Conservation (phyloP, 2,888 invertebrate species). For the Leptinotarsa rubiginosa region DNA sequence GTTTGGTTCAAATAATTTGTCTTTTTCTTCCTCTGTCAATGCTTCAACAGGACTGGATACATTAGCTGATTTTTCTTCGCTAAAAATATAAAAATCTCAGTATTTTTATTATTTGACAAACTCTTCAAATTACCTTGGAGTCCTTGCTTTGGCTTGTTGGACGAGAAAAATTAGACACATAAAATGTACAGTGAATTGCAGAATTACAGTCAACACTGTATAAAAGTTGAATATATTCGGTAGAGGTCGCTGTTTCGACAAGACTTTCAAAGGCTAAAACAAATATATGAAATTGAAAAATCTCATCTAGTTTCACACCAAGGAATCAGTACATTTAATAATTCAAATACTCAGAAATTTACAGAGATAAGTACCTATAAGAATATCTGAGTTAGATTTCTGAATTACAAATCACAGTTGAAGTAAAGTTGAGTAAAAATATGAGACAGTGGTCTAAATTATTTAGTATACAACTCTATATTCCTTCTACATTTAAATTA, state of each 20-base stretch:
- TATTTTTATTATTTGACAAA: slow-evolving; percentile 7
- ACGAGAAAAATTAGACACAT: slow-evolving; percentile 90
- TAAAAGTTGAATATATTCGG: slow-evolving; percentile 99
- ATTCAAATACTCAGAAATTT: no score
- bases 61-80: slow-evolving; percentile 69
- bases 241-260: slow-evolving; percentile 94
- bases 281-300: not conserved
- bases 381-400: no score
- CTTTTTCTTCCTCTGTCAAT: slow-evolving; percentile 75
- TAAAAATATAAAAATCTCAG: slow-evolving; percentile 44
- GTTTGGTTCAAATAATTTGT: slow-evolving; percentile 90
- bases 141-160: slow-evolving; percentile 78
- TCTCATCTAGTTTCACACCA: not conserved
- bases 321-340: not conserved
- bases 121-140: slow-evolving; percentile 73
- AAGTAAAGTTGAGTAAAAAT: no score
- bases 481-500: no score
- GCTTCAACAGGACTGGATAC: slow-evolving; percentile 65
- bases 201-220: slow-evolving; percentile 93
- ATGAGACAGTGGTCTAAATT: no score
- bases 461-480: no score
- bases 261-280: slow-evolving; percentile 84
- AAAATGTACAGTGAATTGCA: slow-evolving; percentile 97
- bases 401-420: no score
- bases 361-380: no score